Percentiles rank a stretch among this genome's conserved stretches.
Conservation (phyloP, 1,140 invertebrate genomes). For the Euschistus heros region DNA sequence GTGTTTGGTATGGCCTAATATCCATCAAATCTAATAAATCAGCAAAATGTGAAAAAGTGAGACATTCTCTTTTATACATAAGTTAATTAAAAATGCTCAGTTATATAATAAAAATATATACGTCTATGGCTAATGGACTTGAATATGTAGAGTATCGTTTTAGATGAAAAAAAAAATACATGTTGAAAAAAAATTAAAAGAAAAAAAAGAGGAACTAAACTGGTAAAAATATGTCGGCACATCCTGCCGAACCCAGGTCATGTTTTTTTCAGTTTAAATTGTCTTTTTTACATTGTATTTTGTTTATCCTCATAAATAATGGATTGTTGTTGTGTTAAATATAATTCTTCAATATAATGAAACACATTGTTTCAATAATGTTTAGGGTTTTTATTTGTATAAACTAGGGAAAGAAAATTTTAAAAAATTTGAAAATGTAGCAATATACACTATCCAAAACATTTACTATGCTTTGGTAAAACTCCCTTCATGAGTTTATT, state of each 20-base stretch:
- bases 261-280: background rate
- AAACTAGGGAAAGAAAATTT: background rate
- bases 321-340: background rate
- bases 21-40: slow-evolving; percentile 17
- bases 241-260: background rate
- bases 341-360: background rate
- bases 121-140: slow-evolving; percentile 13
- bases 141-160: slow-evolving; percentile 19
- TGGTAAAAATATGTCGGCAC: slow-evolving; percentile 8
- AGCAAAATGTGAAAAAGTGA: slow-evolving; percentile 16
- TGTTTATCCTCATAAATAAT: background rate
- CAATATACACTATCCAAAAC: background rate
- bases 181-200: slow-evolving; percentile 10
- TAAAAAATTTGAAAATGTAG: background rate
- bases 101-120: slow-evolving; percentile 18
- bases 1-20: slow-evolving; percentile 19
- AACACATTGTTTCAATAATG: background rate
- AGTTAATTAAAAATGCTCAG: slow-evolving; percentile 19
- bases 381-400: background rate
- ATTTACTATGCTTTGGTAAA: background rate
- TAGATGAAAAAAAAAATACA: slow-evolving; percentile 12
- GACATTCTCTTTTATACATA: slow-evolving; percentile 10
- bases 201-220: slow-evolving; percentile 11
- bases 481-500: background rate
- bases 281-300: background rate